Conservation (phyloP, 2,888 invertebrate species). For the Lasius fuliginosus region DNA sequence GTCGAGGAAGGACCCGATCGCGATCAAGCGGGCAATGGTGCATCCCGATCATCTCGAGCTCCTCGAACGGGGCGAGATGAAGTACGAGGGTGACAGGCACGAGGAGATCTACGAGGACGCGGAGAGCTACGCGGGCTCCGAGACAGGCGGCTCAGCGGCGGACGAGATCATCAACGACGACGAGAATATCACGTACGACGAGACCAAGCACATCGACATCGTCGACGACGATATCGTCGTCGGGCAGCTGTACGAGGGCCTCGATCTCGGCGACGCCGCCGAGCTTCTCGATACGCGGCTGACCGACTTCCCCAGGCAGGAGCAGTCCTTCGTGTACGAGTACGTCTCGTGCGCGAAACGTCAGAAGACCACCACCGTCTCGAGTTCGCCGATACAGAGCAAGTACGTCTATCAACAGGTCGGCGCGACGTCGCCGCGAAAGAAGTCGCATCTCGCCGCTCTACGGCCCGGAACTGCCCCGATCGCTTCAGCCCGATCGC, state of each 20-base stretch:
- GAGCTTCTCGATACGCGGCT: constrained; percentile 88
- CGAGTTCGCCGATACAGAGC: constrained; percentile 80
- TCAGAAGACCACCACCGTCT: constrained; percentile 82
- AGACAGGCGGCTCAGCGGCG: constrained; percentile 82
- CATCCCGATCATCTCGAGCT: constrained; percentile 95
- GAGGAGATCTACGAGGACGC: constrained; percentile 91
- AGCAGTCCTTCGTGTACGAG: constrained; percentile 79
- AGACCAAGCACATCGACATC: constrained; percentile 84
- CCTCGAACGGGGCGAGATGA: constrained; percentile 95
- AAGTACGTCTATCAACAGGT: constrained; percentile 84
- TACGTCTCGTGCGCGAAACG: constrained; percentile 81
- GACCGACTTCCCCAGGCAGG: constrained; percentile 80
- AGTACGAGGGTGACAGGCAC: constrained; percentile 88
- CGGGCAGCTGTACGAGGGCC: constrained; percentile 91
- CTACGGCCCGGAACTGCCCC: constrained; percentile 80
- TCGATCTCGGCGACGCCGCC: constrained; percentile 90
- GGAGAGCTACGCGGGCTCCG: constrained; percentile 86
- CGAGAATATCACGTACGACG: constrained; percentile 82
- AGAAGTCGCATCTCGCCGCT: constrained; percentile 80
- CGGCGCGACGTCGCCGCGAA: constrained; percentile 79
- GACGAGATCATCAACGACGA: constrained; percentile 86
- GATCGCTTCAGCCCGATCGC: constrained; percentile 73
- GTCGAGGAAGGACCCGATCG: constrained; percentile 97
- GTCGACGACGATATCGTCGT: constrained; percentile 87
- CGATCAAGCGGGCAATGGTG: constrained; percentile 97